Conservation (phyloP, 2,888 invertebrate species). For the Coenonympha arcania region DNA sequence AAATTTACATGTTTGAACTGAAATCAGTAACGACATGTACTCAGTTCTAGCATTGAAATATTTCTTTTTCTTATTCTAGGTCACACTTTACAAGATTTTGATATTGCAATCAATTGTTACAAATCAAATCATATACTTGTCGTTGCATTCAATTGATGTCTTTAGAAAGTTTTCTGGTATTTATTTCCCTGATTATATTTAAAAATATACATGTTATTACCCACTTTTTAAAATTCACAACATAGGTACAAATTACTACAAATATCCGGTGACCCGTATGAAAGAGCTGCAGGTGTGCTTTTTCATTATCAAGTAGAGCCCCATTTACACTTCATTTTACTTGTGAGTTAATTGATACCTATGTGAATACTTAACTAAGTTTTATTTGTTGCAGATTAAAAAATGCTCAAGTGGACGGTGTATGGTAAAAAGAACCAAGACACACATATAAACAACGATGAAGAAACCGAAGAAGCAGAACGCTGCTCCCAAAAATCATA, state of each 20-base stretch:
- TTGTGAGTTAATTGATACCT: background rate
- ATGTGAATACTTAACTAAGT: background rate
- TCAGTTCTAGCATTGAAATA: too few relatives aligned
- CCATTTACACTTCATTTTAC: background rate
- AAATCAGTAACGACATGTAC: too few relatives aligned
- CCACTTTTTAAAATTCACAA: background rate
- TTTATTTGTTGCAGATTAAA: conserved; percentile 50
- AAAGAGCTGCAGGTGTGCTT: background rate
- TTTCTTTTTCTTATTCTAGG: too few relatives aligned
- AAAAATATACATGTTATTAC: background rate
- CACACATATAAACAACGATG: conserved; percentile 36
- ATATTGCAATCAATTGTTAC: too few relatives aligned
- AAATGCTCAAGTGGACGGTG: conserved; percentile 78
- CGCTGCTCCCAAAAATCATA: conserved; percentile 40
- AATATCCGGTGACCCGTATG: background rate
- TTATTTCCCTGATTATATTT: too few relatives aligned
- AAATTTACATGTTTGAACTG: too few relatives aligned
- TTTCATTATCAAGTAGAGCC: background rate
- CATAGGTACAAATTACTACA: background rate
- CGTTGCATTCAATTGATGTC: too few relatives aligned
- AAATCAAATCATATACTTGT: too few relatives aligned
- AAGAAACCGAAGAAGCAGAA: conserved; percentile 38
- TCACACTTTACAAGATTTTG: too few relatives aligned
- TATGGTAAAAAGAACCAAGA: conserved; percentile 66
- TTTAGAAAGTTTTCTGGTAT: too few relatives aligned